Base-by-base conservation (phyloP, 2,888 invertebrate genomes). In the Trichopoda pennipes region DNA sequence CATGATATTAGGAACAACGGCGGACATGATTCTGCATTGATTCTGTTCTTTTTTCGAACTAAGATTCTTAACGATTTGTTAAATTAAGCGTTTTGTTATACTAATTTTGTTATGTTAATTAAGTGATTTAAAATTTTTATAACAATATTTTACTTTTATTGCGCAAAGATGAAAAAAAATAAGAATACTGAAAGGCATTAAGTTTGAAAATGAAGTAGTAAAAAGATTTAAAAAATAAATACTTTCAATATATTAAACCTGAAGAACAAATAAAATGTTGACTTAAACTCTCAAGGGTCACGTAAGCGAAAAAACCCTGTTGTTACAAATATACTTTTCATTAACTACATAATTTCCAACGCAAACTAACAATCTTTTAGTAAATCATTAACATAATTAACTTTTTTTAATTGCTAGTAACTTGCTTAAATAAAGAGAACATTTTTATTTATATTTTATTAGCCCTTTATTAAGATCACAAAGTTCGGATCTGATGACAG, bases 381-480 rank as follows among this genome's bases (percentile, higher is more conserved):
- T 32, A 44, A 69, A 47, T 76, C 76, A 12, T 38, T 44, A 42
- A 42, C 12, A 42, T 14, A 42, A 42, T 42, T 42, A 44, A 44
- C 42, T n/a, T 16, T 28, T 44, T 44, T 7, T 6, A 44, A 16
- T n/a, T 44, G 14, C 16, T 44, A n/a, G n/a, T 49, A 9, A 53
- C 7, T 47, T 35, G 3, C n/a, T 73, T 44, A 49, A n/a, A 51
- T 42, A 38, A 55, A 14, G 49, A 66, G n/a, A 44, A 19, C 10
- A 12, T 44, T 35, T 61, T n/a, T 44, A 42, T n/a, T 75, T 64
- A 21, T 64, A 73, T 75, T 47, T 56, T 10, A 17, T 77, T 84
- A 88, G 89, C 80, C 87, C 88, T 78, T 86, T 89, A 84, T 85
- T 88, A 85, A 87, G 89, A 88, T 89, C 89, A 80, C 89, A 88